These are phyloP conservation scores for Trachelus tabidus DNA, from an alignment of 2,888 invertebrate species.

Conservation along the genomic window DNA sequence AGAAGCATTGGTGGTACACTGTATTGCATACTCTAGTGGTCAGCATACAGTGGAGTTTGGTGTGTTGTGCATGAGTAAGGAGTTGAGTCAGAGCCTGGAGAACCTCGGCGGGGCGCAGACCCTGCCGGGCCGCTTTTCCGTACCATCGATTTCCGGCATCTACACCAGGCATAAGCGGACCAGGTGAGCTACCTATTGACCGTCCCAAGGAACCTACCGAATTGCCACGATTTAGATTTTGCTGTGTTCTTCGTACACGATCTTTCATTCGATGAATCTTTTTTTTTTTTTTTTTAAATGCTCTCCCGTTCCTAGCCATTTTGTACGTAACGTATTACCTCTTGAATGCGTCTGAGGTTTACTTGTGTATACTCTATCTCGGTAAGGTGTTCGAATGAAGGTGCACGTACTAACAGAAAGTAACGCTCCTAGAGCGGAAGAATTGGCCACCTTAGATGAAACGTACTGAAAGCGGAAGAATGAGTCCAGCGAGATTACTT, in stretches of 20 bases:
- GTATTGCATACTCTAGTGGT: slow-evolving; percentile 67
- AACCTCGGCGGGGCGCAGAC: slow-evolving; percentile 73
- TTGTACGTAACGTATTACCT: too few relatives aligned
- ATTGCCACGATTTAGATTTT: too few relatives aligned
- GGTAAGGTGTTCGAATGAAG: too few relatives aligned
- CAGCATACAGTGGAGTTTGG: slow-evolving; percentile 67
- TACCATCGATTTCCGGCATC: slow-evolving; percentile 77
- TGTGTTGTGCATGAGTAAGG: slow-evolving; percentile 67
- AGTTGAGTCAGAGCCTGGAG: slow-evolving; percentile 69
- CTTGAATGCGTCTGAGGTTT: background rate
- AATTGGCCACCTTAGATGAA: background rate
- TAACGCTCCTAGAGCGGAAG: too few relatives aligned
- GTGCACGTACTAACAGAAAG: too few relatives aligned
- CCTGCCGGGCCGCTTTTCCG: slow-evolving; percentile 76
- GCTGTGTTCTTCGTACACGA: too few relatives aligned
- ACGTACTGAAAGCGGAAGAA: background rate
- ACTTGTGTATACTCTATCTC: background rate
- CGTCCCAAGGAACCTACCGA: slow-evolving; percentile 9
- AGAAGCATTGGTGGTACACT: slow-evolving; percentile 64
- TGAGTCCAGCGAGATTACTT: slow-evolving; percentile 15
- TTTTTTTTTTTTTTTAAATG: too few relatives aligned
- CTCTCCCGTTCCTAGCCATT: too few relatives aligned
- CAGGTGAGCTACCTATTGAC: slow-evolving; percentile 72
- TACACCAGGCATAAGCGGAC: slow-evolving; percentile 85
- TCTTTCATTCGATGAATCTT: too few relatives aligned